A percentile compares a stretch with the other conserved stretches of the same genome.
These are phyloP conservation scores for Nannoperca obscura DNA, from an alignment of 2,797 vertebrate species.

Conservation along the genomic window DNA sequence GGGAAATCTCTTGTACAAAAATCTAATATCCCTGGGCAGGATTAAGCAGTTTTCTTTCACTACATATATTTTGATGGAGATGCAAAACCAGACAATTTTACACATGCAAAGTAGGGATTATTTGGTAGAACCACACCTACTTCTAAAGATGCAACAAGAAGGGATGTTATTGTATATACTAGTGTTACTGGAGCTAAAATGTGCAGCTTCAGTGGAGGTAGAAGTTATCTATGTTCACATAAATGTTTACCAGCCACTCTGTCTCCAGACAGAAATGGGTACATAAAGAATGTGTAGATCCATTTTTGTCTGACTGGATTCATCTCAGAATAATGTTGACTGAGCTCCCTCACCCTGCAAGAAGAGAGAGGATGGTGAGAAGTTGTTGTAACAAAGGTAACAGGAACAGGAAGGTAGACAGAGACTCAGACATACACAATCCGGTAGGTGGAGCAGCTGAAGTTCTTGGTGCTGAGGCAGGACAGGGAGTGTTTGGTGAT, in stretches of 20 bases:
- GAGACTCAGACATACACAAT: constrained; percentile 72
- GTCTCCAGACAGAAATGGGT: constrained; percentile 83
- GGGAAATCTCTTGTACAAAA: no score
- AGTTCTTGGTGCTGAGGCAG: constrained; percentile 84
- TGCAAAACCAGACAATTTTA: no score
- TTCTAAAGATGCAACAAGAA: neutral
- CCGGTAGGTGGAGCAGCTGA: constrained; percentile 86
- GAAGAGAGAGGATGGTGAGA: constrained; percentile 16
- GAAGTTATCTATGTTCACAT: neutral
- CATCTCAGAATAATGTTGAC: constrained; percentile 80
- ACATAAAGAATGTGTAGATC: constrained; percentile 87
- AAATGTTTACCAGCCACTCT: constrained; percentile 71
- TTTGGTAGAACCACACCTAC: neutral
- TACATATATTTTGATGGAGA: no score
- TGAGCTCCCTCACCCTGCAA: constrained; percentile 82
- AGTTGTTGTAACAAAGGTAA: neutral
- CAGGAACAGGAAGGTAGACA: neutral
- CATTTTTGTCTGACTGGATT: constrained; percentile 77
- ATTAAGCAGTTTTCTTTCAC: no score
- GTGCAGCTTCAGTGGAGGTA: neutral
- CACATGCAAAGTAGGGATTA: neutral
- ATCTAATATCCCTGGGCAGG: no score
- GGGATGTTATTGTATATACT: neutral
- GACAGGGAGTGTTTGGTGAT: constrained; percentile 80
- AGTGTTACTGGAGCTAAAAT: neutral